Evolutionary conservation across 2,113 vertebrate genomes (phyloP).

Genomic region (Kryptolebias marmoratus): DNA sequence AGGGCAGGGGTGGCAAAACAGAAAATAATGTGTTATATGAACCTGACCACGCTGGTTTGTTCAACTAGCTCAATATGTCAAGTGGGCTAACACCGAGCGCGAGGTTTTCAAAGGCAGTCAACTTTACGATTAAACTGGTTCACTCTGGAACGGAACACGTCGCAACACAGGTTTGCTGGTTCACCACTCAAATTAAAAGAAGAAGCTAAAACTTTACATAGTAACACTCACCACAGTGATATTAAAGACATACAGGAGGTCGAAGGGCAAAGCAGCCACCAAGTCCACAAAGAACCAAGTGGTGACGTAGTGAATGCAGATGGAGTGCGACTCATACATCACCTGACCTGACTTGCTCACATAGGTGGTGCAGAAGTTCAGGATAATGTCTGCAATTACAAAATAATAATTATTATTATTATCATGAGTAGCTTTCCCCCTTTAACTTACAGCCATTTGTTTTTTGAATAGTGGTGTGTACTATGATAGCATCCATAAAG

Average conservation of each 20-base stretch:
- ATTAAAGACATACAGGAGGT: conserved; percentile 91
- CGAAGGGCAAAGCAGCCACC: conserved; percentile 90
- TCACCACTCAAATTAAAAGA: background rate
- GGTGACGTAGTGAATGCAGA: conserved; percentile 91
- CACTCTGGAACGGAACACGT: too few relatives aligned
- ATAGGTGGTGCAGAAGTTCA: conserved; percentile 88
- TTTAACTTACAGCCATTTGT: too few relatives aligned
- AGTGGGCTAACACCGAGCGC: too few relatives aligned
- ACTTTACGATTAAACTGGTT: too few relatives aligned
- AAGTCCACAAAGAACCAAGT: conserved; percentile 94
- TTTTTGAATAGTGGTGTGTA: too few relatives aligned
- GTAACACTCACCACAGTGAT: conserved; percentile 87
- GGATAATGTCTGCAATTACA: conserved; percentile 84
- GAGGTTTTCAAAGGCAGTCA: too few relatives aligned
- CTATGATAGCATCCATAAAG: too few relatives aligned
- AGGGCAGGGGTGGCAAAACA: background rate
- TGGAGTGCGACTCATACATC: conserved; percentile 87
- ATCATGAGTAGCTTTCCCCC: background rate
- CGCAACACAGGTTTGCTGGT: too few relatives aligned
- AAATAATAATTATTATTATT: background rate
- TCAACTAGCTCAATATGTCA: background rate
- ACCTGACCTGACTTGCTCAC: conserved; percentile 93
- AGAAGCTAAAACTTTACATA: background rate
- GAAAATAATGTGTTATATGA: background rate
- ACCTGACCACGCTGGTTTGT: background rate